phyloP scores from a whole-genome alignment of 2,888 invertebrate genomes.

The Ceraclea dissimilis region DNA sequence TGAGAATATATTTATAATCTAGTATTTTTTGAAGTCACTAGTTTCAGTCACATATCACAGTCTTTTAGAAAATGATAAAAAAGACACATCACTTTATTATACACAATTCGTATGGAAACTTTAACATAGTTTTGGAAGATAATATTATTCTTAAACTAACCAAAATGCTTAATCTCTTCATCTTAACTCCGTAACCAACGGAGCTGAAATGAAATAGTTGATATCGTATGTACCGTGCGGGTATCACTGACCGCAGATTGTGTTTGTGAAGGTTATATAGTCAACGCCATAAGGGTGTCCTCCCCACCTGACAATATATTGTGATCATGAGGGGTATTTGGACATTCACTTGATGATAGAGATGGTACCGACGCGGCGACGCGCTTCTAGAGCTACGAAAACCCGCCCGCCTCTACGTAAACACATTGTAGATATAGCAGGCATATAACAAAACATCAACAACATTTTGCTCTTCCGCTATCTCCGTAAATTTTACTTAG shows the following conservation, averaged over 20 bases:
- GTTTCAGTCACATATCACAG: neutral
- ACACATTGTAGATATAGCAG: neutral
- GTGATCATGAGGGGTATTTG: neutral
- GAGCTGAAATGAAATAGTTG: conserved; percentile 3
- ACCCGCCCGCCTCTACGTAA: neutral
- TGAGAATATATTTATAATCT: too few relatives aligned
- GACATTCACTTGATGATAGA: neutral
- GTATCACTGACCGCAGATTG: conserved; percentile 14
- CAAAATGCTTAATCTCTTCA: conserved; percentile 31
- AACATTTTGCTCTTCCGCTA: neutral
- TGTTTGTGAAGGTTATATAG: conserved; percentile 16
- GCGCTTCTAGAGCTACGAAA: neutral
- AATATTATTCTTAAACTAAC: too few relatives aligned
- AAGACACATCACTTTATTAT: too few relatives aligned
- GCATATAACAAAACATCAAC: neutral
- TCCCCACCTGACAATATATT: neutral
- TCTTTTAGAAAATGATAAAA: too few relatives aligned
- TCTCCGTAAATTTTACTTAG: neutral
- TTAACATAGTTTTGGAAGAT: too few relatives aligned
- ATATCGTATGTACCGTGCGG: conserved; percentile 13
- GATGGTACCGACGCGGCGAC: neutral
- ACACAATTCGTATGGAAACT: too few relatives aligned
- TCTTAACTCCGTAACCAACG: conserved; percentile 27
- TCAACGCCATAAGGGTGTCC: conserved; percentile 8
- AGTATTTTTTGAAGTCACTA: neutral